phyloP scores from a whole-genome alignment of 2,888 invertebrate species.

The Tribolium freemani region DNA sequence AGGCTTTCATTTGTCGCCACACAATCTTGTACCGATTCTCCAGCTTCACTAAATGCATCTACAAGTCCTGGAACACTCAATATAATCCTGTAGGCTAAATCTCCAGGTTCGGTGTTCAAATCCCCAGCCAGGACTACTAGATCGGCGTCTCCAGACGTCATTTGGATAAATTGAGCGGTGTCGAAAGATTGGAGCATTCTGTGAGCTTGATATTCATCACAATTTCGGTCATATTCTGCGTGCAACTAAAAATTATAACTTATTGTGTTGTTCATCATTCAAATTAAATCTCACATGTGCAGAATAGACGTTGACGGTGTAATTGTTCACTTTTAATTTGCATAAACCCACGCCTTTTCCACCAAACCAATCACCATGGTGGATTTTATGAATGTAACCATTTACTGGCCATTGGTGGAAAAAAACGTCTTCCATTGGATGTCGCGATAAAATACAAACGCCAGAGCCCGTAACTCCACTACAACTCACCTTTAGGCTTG shows the following conservation, averaged over 20 bases:
- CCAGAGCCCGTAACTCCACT: constrained; percentile 96
- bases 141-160: constrained; percentile 85
- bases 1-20: constrained; percentile 84
- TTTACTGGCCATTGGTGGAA: constrained; percentile 97
- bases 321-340: constrained; percentile 77
- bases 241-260: constrained; percentile 78
- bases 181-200: constrained; percentile 94
- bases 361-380: constrained; percentile 99
- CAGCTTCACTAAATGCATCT: constrained; percentile 68
- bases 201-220: constrained; percentile 94
- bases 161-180: constrained; percentile 92
- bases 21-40: constrained; percentile 59
- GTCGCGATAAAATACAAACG: constrained; percentile 87
- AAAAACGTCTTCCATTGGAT: constrained; percentile 87
- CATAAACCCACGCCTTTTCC: constrained; percentile 95
- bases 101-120: constrained; percentile 91
- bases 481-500: constrained; percentile 51
- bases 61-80: constrained; percentile 72
- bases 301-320: constrained; percentile 87
- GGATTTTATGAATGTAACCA: constrained; percentile 95
- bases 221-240: constrained; percentile 89
- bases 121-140: constrained; percentile 93
- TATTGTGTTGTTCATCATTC: background rate
- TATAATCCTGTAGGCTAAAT: constrained; percentile 81
- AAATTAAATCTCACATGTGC: constrained; percentile 83